Evolutionary conservation across 2,888 invertebrate genomes (phyloP), one percentile per base, ranked within the genome.

Genomic region (Acleris laterana): DNA sequence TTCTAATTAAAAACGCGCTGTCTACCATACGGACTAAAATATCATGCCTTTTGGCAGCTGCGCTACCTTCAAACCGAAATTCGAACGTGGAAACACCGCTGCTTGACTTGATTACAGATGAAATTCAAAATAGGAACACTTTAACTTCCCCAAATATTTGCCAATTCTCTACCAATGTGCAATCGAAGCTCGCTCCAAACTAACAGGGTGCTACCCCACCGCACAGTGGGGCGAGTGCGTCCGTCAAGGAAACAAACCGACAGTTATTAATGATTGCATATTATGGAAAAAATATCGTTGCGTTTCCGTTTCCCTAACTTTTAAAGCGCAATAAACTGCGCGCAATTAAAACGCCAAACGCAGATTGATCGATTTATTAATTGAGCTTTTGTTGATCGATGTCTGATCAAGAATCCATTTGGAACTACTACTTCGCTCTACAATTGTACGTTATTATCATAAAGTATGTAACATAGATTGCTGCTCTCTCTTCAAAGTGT

Each of bases 231-330:
- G 85, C 79, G 84, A 88, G 74, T 79, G 77, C 78, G 81, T 80
- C 77, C 78, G 75, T 75, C 74, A 72, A 94, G 94, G 94, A 93
- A 94, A 94, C 94, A 93, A 94, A 93, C 93, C 89, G 95, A 95
- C 95, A 94, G 94, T 88, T 95, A 95, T 95, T 94, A 95, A 95
- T 95, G 95, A 92, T 93, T 87, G 83, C 60, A 61, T 65, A 65
- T 65, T 88, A 89, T 89, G 93, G 94, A 94, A 94, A 94, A 94
- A 94, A 94, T 94, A 94, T 94, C 93, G 93, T 94, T 93, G 93
- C 94, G 88, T 88, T 87, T 88, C 83, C 88, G 84, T 88, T 88
- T 85, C 88, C 88, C 88, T 79, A 79, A 86, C 90, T 89, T 92
- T 91, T 87, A 91, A 92, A 91, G 87, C 89, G 85, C 87, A 89